phyloP scores from a whole-genome alignment of 92 coral and sea anemone species.

The Hydrozoanthus gracilis region DNA sequence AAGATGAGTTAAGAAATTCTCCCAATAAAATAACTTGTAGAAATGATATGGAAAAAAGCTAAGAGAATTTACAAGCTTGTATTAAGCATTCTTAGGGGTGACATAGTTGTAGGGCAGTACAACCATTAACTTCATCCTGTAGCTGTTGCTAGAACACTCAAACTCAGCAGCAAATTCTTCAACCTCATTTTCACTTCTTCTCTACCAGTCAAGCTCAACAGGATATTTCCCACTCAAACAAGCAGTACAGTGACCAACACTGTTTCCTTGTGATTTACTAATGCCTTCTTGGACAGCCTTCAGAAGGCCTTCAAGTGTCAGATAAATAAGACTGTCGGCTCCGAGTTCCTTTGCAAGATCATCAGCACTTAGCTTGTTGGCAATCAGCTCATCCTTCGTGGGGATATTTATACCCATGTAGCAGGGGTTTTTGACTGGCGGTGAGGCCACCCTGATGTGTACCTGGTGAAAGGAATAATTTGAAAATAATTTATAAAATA shows the following conservation, averaged over 20 bases:
- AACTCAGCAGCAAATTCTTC: too few relatives aligned
- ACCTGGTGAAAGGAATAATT: conserved; percentile 58
- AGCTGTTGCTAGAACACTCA: too few relatives aligned
- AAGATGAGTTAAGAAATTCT: too few relatives aligned
- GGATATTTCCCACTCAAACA: conserved; percentile 94
- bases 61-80: too few relatives aligned
- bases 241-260: conserved; percentile 88
- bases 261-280: conserved; percentile 45
- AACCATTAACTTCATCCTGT: too few relatives aligned
- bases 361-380: conserved; percentile 81
- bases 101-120: too few relatives aligned
- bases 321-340: conserved; percentile 88
- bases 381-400: conserved; percentile 90
- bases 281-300: conserved; percentile 90
- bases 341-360: conserved; percentile 78
- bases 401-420: conserved; percentile 99
- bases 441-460: conserved; percentile 96
- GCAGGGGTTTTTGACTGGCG: conserved; percentile 94
- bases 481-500: too few relatives aligned
- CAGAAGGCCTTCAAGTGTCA: conserved; percentile 86
- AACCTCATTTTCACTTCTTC: neutral
- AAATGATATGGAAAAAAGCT: too few relatives aligned
- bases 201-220: conserved; percentile 91
- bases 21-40: too few relatives aligned
- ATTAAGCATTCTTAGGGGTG: too few relatives aligned